A percentile compares a stretch with the other conserved stretches of the same genome.
Conservation (phyloP, 2,113 vertebrate genomes). For the human region DNA sequence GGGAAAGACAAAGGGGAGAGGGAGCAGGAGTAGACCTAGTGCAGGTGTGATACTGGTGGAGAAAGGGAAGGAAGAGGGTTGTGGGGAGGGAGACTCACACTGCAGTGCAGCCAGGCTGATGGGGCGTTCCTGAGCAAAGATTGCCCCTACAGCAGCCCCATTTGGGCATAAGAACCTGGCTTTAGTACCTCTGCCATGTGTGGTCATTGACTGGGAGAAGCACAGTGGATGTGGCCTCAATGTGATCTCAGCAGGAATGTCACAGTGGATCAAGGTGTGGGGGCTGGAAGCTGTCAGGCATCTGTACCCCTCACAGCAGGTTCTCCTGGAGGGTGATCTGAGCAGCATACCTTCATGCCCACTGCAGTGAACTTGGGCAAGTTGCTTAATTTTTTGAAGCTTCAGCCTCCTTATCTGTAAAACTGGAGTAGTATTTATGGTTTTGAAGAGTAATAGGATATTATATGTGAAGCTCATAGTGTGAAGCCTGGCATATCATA, state of each 20-base stretch:
- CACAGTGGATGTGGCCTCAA: background rate
- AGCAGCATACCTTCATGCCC: background rate
- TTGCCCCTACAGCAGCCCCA: background rate
- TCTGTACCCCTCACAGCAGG: background rate
- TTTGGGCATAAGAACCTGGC: background rate
- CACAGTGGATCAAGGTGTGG: background rate
- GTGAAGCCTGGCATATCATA: background rate
- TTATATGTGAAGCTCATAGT: background rate
- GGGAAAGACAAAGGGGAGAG: background rate
- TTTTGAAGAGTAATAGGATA: background rate
- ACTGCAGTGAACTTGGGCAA: background rate
- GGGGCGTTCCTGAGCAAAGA: background rate
- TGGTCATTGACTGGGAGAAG: background rate
- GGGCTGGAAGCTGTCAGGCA: background rate
- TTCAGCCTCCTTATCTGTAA: background rate
- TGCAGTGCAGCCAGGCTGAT: background rate
- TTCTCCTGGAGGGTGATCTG: background rate
- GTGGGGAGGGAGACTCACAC: background rate
- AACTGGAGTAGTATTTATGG: background rate
- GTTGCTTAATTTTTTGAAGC: background rate
- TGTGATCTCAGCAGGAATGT: background rate
- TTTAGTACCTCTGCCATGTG: background rate
- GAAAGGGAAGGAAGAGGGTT: background rate
- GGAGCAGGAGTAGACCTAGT: background rate
- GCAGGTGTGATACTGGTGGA: background rate